phyloP scores from a whole-genome alignment of 2,113 vertebrate species.

The Gymnogyps californianus region DNA sequence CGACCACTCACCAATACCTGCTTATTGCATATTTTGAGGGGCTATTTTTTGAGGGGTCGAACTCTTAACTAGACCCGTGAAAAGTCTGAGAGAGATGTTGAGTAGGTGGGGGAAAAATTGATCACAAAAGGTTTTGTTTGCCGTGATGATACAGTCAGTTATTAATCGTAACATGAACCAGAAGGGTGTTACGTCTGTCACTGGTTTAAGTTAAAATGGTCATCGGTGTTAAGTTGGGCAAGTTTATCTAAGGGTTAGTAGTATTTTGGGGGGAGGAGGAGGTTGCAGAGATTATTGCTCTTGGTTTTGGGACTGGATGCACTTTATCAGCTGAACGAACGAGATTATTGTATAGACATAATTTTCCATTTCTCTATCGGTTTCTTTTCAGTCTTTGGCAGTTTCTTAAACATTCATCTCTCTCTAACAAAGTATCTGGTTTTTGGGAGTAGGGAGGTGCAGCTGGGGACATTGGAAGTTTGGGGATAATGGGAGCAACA shows the following conservation, averaged over 20 bases:
- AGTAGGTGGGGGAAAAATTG: not conserved
- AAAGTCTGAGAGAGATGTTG: not conserved
- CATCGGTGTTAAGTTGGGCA: conserved; percentile 55
- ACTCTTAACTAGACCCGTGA: not conserved
- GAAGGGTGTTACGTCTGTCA: not conserved
- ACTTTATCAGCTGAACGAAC: conserved; percentile 40
- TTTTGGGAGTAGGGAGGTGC: not conserved
- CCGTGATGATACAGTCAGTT: not conserved
- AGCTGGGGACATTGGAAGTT: conserved; percentile 1
- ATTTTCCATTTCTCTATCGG: not conserved
- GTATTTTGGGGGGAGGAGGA: conserved; percentile 30
- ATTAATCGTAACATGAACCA: conserved; percentile 30
- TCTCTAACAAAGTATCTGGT: not conserved
- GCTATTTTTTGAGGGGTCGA: not conserved
- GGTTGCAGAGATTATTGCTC: conserved; percentile 37
- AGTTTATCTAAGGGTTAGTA: conserved; percentile 71
- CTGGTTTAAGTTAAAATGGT: conserved; percentile 69
- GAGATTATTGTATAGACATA: not conserved
- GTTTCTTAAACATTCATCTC: not conserved
- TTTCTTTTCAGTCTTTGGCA: not conserved
- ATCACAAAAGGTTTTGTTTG: conserved; percentile 32
- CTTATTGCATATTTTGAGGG: conserved; percentile 27
- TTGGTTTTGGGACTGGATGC: not conserved
- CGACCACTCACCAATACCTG: not conserved
- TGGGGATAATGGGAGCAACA: conserved; percentile 38